Conservation (phyloP, 2,797 vertebrate genomes). For the Iguana delicatissima region DNA sequence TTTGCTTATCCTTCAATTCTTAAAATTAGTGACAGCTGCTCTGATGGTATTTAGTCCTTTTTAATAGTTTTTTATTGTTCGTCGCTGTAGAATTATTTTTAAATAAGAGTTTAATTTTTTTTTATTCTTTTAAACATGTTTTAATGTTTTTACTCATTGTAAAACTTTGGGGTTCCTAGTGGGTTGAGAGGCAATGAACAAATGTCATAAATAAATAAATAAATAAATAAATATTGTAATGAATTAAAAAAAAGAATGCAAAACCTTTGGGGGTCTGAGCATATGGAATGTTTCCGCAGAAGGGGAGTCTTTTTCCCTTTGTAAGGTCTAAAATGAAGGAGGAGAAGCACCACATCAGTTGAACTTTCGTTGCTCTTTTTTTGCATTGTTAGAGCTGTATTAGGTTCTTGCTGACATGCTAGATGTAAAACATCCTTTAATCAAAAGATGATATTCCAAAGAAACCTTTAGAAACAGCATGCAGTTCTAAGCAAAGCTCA, state of each 20-base stretch:
- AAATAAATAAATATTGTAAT: slow-evolving; percentile 58
- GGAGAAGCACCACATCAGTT: slow-evolving; percentile 93
- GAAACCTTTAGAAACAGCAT: slow-evolving; percentile 81
- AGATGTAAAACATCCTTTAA: slow-evolving; percentile 80
- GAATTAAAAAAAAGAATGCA: slow-evolving; percentile 80
- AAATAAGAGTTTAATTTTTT: no score
- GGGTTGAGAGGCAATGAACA: no score
- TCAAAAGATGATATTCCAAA: slow-evolving; percentile 82
- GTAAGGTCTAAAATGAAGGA: slow-evolving; percentile 99
- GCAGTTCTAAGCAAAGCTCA: slow-evolving; percentile 83
- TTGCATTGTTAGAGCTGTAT: slow-evolving; percentile 58
- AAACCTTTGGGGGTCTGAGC: slow-evolving; percentile 99
- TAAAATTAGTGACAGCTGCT: no score
- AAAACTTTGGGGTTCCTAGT: no score
- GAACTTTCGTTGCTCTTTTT: slow-evolving; percentile 76
- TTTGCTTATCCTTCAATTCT: no score
- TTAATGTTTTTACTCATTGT: no score
- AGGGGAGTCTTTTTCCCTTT: slow-evolving; percentile 99
- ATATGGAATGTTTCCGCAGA: slow-evolving; percentile 99
- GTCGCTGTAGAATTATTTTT: no score
- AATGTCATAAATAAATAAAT: neutral
- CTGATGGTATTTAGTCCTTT: no score
- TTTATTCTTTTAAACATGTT: no score
- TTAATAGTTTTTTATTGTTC: no score
- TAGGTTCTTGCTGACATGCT: slow-evolving; percentile 73